Base-by-base conservation (phyloP, 2,797 vertebrate species). In the Champsocephalus gunnari region DNA sequence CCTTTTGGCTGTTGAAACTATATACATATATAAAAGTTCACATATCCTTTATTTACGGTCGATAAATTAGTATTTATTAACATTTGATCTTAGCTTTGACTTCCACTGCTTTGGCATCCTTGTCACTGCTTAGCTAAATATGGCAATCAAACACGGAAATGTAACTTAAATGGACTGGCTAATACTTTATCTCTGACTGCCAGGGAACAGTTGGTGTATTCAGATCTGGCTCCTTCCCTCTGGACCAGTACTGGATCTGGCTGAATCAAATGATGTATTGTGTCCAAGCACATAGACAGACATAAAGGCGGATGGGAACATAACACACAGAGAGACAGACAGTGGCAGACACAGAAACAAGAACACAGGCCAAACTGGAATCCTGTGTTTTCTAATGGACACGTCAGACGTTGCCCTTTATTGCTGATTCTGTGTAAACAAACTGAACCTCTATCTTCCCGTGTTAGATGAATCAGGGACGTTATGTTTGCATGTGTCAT, bases 151-250 rank as follows among this genome's bases (percentile, higher is more conserved):
- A 91, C 84, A 83, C 63, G 68, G 85, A 91, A 88, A 89, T 87
- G 88, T 88, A 83, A 89, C 88, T 88, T 88, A 88, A 91, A 87
- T 85, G 87, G 79, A 87, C 85, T 89, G 87, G 88, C 84, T 91
- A 87, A 90, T 91, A 84, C 89, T 89, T 77, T 79, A 65, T 74
- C 59, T 63, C 51, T 8, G 59, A 34, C 83, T 92, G 89, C 91
- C 92, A 92, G 87, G 83, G 89, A 88, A 85, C 86, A 90, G 86
- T 88, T 87, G 86, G 86, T 79, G 71, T 77, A 53, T 86, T 91
- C 75, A 66, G 77, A 68, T 74, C 74, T 78, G 86, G 78, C 75
- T 78, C 73, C 79, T 50, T 89, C 80, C 82, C 77, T 68, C 60
- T 69, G 81, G 84, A 87, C 73, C 77, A 48, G 65, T 66, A 63